These are phyloP conservation scores for Cydia fagiglandana DNA, from an alignment of 1,140 invertebrate genomes.

Conservation along the genomic window DNA sequence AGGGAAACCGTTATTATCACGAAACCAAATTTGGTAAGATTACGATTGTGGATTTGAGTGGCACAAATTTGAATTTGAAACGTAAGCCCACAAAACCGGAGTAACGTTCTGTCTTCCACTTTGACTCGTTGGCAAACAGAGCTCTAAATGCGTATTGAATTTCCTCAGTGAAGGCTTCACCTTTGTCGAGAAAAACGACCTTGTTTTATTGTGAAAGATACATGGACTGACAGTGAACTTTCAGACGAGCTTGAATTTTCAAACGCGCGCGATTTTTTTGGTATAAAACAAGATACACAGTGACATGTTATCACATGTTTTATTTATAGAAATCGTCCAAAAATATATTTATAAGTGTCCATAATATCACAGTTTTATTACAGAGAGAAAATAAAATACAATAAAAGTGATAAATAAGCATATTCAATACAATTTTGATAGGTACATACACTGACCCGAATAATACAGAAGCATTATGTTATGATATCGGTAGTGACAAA, in stretches of 20 bases:
- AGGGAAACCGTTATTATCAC: background rate
- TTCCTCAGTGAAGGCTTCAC: background rate
- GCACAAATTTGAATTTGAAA: conserved; percentile 14
- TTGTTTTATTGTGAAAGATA: conserved; percentile 15
- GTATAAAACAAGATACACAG: background rate
- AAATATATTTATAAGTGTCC: no score
- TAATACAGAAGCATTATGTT: conserved; percentile 13
- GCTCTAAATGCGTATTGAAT: conserved; percentile 3
- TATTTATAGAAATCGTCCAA: no score
- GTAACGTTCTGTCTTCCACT: conserved; percentile 8
- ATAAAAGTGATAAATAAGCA: background rate
- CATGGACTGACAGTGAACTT: background rate
- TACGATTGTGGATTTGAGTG: background rate
- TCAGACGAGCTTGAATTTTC: background rate
- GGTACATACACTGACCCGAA: background rate
- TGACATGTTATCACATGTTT: background rate
- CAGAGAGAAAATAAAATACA: background rate
- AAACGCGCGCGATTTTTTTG: background rate
- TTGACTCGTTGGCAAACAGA: background rate
- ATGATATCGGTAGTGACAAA: background rate
- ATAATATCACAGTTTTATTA: no score
- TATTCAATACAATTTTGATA: background rate
- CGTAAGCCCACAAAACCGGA: conserved; percentile 4
- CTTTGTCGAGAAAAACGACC: background rate
- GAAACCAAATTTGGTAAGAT: background rate